Evolutionary conservation across 1,140 invertebrate species (phyloP).

Genomic region (Lucilia sericata): DNA sequence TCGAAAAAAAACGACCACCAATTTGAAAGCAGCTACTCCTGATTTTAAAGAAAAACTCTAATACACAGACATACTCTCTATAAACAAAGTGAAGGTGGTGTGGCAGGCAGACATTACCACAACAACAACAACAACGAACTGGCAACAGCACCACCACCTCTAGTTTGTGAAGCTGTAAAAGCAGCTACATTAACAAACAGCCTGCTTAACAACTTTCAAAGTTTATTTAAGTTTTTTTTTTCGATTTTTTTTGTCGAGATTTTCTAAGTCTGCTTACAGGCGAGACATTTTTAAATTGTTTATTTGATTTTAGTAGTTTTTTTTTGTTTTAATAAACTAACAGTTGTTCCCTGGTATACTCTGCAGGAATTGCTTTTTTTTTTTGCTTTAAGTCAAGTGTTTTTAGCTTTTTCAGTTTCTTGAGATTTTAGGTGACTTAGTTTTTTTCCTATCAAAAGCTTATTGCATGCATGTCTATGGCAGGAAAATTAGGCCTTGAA

Average conservation of each 20-base stretch:
- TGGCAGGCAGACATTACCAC: not conserved
- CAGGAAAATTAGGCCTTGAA: constrained; percentile 3
- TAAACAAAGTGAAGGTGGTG: not conserved
- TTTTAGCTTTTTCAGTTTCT: not conserved
- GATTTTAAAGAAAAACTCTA: no score
- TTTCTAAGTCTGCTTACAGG: constrained; percentile 12
- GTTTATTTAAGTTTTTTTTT: constrained; percentile 4
- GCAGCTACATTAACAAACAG: not conserved
- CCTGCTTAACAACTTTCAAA: constrained; percentile 38
- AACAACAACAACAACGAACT: no score
- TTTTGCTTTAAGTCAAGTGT: not conserved
- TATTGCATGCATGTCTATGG: not conserved
- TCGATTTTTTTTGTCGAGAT: not conserved
- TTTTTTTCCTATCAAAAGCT: no score
- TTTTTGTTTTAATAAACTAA: not conserved
- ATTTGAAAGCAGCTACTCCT: not conserved
- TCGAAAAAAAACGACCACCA: not conserved
- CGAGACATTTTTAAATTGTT: constrained; percentile 35
- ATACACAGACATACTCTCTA: no score
- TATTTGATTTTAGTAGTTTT: not conserved
- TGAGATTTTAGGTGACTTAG: no score
- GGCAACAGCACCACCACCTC: no score
- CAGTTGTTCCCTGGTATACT: not conserved
- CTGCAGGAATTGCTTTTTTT: not conserved
- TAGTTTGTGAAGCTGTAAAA: no score